Percentiles rank a stretch among this genome's conserved stretches.
Evolutionary conservation across 2,888 invertebrate species (phyloP).

Genomic region (Geophilus truncorum): DNA sequence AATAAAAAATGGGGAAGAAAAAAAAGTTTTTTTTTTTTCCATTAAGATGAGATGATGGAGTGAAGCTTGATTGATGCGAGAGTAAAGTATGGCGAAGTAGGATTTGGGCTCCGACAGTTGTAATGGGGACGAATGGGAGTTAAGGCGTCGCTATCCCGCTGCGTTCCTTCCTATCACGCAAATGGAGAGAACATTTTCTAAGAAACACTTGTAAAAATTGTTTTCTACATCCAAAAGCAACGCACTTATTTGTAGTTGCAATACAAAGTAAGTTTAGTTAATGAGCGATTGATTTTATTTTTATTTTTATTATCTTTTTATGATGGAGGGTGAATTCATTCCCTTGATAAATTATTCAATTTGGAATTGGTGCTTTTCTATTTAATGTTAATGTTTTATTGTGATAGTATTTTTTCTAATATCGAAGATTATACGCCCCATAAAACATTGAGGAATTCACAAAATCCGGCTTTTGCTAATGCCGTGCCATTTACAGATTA

Average conservation of each 20-base stretch:
- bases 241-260: too few species aligned
- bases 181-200: conserved; percentile 8
- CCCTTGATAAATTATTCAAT: conserved; percentile 7
- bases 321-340: neutral
- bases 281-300: conserved; percentile 7
- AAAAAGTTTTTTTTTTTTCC: neutral
- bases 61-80: conserved; percentile 21
- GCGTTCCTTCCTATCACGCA: neutral
- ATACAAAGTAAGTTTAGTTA: neutral
- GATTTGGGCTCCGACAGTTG: conserved; percentile 11
- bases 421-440: conserved; percentile 2
- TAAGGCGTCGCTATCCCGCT: conserved; percentile 12
- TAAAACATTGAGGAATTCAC: conserved; percentile 17
- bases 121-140: conserved; percentile 27
- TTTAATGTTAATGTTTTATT: conserved; percentile 11
- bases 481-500: conserved; percentile 2
- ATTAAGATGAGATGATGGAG: conserved; percentile 12
- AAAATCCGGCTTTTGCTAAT: conserved; percentile 11
- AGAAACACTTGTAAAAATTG: neutral
- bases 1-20: too few species aligned
- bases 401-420: neutral
- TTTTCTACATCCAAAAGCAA: neutral
- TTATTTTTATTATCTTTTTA: neutral
- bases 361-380: neutral
- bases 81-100: conserved; percentile 5